Evolutionary conservation across 2,888 invertebrate genomes (phyloP).

Genomic region (Epirrhoe tristata): DNA sequence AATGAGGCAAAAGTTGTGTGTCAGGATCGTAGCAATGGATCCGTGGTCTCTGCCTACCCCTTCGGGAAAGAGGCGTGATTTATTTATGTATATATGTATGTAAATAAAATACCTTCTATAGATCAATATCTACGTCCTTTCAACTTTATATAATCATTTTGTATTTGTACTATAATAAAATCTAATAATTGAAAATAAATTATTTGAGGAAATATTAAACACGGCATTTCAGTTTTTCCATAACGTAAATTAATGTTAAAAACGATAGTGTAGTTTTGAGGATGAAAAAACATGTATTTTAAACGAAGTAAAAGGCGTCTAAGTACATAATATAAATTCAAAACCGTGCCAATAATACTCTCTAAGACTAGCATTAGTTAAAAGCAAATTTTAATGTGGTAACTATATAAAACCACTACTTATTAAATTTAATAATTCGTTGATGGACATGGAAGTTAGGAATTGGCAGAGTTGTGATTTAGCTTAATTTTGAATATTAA

Average conservation of each 20-base stretch:
- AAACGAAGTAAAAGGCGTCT: background rate
- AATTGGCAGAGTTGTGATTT: conserved; percentile 6
- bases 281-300: background rate
- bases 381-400: conserved; percentile 17
- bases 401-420: conserved; percentile 16
- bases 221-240: background rate
- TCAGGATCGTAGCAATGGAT: too few relatives aligned
- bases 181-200: background rate
- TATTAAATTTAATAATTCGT: conserved; percentile 22
- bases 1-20: too few relatives aligned
- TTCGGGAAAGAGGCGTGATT: too few relatives aligned
- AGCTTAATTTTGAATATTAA: background rate
- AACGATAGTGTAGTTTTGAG: background rate
- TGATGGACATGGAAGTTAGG: conserved; percentile 5
- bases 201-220: background rate
- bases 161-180: background rate
- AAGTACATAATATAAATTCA: background rate
- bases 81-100: too few relatives aligned
- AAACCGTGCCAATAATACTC: conserved; percentile 18
- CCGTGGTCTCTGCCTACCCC: too few relatives aligned
- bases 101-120: too few relatives aligned
- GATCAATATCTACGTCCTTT: too few relatives aligned
- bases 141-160: background rate
- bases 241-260: background rate
- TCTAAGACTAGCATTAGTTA: conserved; percentile 26